A percentile compares a stretch with the other conserved stretches of the same genome.
These are phyloP conservation scores for Tyria jacobaeae DNA, from an alignment of 2,888 invertebrate species.

Conservation along the genomic window DNA sequence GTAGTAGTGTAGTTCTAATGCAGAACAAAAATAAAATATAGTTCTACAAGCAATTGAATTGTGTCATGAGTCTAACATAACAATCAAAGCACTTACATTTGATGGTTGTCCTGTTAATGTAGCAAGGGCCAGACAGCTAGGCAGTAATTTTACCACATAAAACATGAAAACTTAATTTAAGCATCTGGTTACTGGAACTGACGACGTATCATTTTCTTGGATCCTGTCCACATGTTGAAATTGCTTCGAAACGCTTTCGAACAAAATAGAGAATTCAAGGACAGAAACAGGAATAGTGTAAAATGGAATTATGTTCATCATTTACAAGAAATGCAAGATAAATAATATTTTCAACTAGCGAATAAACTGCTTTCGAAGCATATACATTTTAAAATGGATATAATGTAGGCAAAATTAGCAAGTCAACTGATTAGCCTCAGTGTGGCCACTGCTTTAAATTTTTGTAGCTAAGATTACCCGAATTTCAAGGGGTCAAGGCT, in stretches of 20 bases:
- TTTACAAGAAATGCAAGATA: neutral
- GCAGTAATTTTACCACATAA: neutral
- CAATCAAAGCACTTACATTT: neutral
- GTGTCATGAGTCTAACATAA: neutral
- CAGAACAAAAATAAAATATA: neutral
- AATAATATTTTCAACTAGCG: too few species aligned
- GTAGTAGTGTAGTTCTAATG: constrained; percentile 5
- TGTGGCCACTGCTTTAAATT: neutral
- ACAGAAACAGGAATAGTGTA: neutral
- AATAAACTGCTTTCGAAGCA: too few species aligned
- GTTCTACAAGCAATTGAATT: neutral
- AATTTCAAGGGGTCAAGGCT: neutral
- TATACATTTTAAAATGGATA: neutral
- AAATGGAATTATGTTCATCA: neutral
- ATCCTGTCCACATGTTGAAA: neutral
- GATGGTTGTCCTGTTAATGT: neutral
- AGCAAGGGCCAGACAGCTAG: neutral
- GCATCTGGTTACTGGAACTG: neutral
- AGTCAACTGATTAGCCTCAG: constrained; percentile 3
- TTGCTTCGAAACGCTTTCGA: neutral
- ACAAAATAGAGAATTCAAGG: neutral
- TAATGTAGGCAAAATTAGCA: neutral
- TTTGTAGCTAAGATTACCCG: neutral
- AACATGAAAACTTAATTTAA: neutral
- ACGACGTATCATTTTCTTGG: neutral